These are phyloP conservation scores for Drosophila multiciliata DNA, from an alignment of 2,888 invertebrate species.

Conservation along the genomic window DNA sequence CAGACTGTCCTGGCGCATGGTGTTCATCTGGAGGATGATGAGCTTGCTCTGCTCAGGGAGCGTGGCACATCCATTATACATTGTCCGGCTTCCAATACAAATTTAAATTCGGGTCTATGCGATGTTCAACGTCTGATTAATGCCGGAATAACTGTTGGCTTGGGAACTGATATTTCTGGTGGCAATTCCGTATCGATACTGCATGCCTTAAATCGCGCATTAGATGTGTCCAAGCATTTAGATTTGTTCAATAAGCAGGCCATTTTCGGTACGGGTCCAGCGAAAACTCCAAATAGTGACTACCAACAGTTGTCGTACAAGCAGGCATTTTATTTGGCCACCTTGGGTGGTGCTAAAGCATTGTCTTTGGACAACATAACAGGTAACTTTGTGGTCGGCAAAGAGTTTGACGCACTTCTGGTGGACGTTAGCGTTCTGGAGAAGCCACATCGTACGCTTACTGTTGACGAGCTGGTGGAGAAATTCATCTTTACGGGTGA, in stretches of 20 bases:
- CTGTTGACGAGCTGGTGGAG: constrained; percentile 88
- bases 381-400: constrained; percentile 92
- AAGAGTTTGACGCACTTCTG: constrained; percentile 94
- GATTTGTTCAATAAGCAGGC: constrained; percentile 86
- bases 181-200: constrained; percentile 92
- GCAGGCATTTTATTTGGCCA: constrained; percentile 93
- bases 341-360: constrained; percentile 93
- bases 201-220: constrained; percentile 89
- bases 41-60: constrained; percentile 88
- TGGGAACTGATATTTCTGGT: constrained; percentile 95
- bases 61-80: constrained; percentile 91
- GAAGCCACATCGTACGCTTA: constrained; percentile 86
- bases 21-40: constrained; percentile 90
- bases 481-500: constrained; percentile 92
- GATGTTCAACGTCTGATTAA: constrained; percentile 89
- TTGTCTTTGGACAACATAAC: constrained; percentile 90
- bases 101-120: constrained; percentile 92
- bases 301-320: constrained; percentile 88
- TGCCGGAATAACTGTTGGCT: constrained; percentile 90
- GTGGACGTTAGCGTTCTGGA: constrained; percentile 88
- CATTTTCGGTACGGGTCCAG: constrained; percentile 73
- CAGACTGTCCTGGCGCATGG: constrained; percentile 93
- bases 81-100: constrained; percentile 94
- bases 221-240: constrained; percentile 90
- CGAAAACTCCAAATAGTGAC: constrained; percentile 39